phyloP scores from a whole-genome alignment of 2,797 vertebrate genomes.

The Pseudochirops corinnae region DNA sequence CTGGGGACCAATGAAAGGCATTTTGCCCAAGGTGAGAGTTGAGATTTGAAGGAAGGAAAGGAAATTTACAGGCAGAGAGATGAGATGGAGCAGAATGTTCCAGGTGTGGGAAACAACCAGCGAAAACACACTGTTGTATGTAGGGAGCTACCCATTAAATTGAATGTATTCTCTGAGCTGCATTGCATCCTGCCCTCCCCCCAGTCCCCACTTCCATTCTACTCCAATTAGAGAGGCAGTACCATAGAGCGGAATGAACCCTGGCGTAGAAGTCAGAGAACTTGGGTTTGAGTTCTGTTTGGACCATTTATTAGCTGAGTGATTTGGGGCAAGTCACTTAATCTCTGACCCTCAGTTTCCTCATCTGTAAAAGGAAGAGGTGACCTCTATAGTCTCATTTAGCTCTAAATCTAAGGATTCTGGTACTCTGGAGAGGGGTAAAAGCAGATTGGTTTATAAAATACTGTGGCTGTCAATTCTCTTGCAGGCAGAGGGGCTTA shows the following conservation, averaged over 20 bases:
- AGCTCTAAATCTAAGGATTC: neutral
- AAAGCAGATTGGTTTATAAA: neutral
- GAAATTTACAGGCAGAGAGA: neutral
- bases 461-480: neutral
- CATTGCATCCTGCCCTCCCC: neutral
- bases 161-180: neutral
- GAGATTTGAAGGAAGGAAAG: neutral
- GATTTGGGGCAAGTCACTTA: neutral
- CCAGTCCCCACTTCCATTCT: neutral
- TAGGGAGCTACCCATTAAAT: neutral
- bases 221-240: neutral
- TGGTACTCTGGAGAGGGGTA: neutral
- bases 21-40: neutral
- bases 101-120: neutral
- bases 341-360: neutral
- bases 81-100: neutral
- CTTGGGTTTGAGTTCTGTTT: neutral
- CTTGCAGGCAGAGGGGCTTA: neutral
- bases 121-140: neutral
- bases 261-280: neutral
- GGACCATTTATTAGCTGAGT: neutral
- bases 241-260: neutral
- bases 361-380: neutral
- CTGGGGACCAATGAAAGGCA: neutral
- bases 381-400: neutral